A percentile compares a stretch with the other conserved stretches of the same genome.
These are phyloP conservation scores for Characodon lateralis DNA, from an alignment of 2,797 vertebrate genomes.

Conservation along the genomic window DNA sequence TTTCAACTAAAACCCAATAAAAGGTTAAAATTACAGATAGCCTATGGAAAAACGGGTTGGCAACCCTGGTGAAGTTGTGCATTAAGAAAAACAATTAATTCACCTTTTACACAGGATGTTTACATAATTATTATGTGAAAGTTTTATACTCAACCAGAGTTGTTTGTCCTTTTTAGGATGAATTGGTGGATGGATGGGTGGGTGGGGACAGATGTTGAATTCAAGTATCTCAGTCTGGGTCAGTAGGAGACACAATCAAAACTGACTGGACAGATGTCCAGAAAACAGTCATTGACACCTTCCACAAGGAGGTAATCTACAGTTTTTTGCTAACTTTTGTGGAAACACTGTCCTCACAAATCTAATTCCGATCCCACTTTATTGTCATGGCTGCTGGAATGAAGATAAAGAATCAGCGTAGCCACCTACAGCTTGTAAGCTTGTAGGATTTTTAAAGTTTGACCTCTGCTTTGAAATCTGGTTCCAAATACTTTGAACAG, in stretches of 20 bases:
- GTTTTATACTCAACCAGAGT: neutral
- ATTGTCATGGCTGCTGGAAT: neutral
- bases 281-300: neutral
- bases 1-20: neutral
- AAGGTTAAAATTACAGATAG: neutral
- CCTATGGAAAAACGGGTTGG: neutral
- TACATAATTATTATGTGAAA: neutral
- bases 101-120: neutral
- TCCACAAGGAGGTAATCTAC: too few species aligned
- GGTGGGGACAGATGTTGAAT: neutral
- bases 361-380: neutral
- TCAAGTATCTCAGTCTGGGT: neutral
- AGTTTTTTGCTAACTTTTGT: too few species aligned
- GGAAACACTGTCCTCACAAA: neutral
- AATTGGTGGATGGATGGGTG: neutral
- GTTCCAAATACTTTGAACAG: too few species aligned
- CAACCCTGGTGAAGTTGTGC: neutral
- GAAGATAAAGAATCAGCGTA: neutral
- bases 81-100: neutral
- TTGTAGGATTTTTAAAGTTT: too few species aligned
- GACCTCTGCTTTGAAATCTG: too few species aligned
- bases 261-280: neutral
- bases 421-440: neutral
- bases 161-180: neutral
- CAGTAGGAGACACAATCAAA: neutral